These are phyloP conservation scores for Isurus oxyrinchus DNA, from an alignment of 2,113 vertebrate species.

Conservation along the genomic window DNA sequence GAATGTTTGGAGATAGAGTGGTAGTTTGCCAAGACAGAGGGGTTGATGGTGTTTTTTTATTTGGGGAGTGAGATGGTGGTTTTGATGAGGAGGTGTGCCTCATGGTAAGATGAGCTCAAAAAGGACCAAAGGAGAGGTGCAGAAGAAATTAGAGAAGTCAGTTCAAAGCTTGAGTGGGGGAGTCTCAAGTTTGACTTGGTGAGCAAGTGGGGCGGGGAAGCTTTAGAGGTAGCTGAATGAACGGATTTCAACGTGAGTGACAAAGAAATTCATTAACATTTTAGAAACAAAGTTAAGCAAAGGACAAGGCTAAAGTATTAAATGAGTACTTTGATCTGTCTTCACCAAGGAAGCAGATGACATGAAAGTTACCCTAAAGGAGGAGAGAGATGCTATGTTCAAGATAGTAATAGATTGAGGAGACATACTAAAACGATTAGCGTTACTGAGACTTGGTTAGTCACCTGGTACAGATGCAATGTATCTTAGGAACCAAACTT, in stretches of 20 bases:
- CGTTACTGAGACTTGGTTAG: not conserved
- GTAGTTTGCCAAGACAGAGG: too few species aligned
- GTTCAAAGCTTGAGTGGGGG: not conserved
- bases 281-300: not conserved
- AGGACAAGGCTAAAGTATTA: not conserved
- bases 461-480: not conserved
- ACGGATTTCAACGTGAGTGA: not conserved
- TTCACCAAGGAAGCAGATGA: not conserved
- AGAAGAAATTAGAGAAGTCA: not conserved
- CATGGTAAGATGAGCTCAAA: not conserved
- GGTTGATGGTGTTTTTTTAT: not conserved
- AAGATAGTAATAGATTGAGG: not conserved
- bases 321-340: not conserved
- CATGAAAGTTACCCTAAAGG: not conserved
- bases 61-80: not conserved
- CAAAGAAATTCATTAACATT: not conserved
- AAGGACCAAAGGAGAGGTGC: not conserved
- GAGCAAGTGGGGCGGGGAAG: not conserved
- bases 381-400: not conserved
- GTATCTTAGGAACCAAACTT: too few species aligned
- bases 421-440: not conserved
- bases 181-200: not conserved
- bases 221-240: not conserved
- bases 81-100: not conserved
- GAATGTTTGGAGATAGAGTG: not conserved